These are phyloP conservation scores for Denticeps clupeoides DNA, from an alignment of 2,797 vertebrate genomes.

Conservation along the genomic window DNA sequence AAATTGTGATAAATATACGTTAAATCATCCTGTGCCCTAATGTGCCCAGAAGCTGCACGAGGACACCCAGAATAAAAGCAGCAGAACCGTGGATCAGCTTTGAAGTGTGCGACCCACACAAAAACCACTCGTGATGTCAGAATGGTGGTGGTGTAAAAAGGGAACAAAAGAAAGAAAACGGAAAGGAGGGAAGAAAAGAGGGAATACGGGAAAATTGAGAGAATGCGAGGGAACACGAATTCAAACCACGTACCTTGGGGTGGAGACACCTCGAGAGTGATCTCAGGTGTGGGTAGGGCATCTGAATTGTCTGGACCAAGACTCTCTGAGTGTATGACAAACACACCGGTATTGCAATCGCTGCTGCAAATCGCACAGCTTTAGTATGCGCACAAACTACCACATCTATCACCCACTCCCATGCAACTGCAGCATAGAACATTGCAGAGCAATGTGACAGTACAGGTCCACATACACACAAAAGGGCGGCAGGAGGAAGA, in stretches of 20 bases:
- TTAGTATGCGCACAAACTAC: slow-evolving; percentile 15
- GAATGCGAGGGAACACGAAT: not conserved
- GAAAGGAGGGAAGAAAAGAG: not conserved
- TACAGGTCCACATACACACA: slow-evolving; percentile 5
- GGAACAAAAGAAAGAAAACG: slow-evolving; percentile 17
- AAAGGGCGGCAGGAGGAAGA: too few species aligned
- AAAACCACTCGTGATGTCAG: slow-evolving; percentile 49
- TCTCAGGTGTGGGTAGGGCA: slow-evolving; percentile 49
- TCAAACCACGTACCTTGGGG: slow-evolving; percentile 61
- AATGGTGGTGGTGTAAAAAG: slow-evolving; percentile 33
- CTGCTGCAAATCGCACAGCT: slow-evolving; percentile 44
- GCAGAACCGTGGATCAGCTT: not conserved
- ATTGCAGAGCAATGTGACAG: too few species aligned
- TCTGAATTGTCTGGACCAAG: slow-evolving; percentile 55
- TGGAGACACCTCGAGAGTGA: slow-evolving; percentile 58
- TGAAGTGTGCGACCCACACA: too few species aligned
- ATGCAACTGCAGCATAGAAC: slow-evolving; percentile 11
- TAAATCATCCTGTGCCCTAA: too few species aligned
- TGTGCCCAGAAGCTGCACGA: too few species aligned
- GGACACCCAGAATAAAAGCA: not conserved
- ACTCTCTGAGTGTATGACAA: slow-evolving; percentile 65
- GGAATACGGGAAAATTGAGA: not conserved
- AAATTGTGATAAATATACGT: too few species aligned
- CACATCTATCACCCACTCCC: slow-evolving; percentile 4
- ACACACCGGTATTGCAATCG: slow-evolving; percentile 59